phyloP scores from a whole-genome alignment of 2,888 invertebrate species.

The Oscheius sp. region DNA sequence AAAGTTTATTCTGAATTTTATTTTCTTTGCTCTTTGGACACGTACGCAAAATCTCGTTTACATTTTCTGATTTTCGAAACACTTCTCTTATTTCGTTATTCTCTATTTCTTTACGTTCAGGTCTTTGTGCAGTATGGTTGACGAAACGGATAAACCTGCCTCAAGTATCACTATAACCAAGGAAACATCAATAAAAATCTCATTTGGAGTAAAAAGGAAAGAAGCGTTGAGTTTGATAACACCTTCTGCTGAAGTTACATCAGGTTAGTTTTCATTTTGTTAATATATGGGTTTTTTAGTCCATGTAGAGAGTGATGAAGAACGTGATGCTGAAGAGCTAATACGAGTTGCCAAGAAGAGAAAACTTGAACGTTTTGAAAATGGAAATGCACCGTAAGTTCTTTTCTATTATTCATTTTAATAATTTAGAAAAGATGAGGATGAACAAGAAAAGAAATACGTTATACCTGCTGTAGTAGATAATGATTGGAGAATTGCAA shows the following conservation, averaged over 20 bases:
- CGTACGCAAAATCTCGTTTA: too few species aligned
- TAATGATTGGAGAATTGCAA: slow-evolving; percentile 54
- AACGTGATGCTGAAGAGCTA: slow-evolving; percentile 46
- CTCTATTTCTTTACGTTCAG: too few species aligned
- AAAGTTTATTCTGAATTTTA: too few species aligned
- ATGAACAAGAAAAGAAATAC: slow-evolving; percentile 35
- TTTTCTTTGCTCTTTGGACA: too few species aligned
- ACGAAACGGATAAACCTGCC: too few species aligned
- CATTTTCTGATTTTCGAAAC: too few species aligned
- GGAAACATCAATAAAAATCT: slow-evolving; percentile 32
- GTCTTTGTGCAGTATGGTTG: too few species aligned
- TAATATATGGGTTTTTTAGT: slow-evolving; percentile 33
- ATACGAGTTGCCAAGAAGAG: slow-evolving; percentile 44
- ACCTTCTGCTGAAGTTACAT: slow-evolving; percentile 30
- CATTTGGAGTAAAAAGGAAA: slow-evolving; percentile 53
- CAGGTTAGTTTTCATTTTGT: slow-evolving; percentile 30
- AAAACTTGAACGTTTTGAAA: slow-evolving; percentile 53
- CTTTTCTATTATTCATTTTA: neutral
- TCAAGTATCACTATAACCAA: neutral
- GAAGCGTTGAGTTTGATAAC: slow-evolving; percentile 36
- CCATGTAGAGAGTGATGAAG: slow-evolving; percentile 48
- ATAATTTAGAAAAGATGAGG: slow-evolving; percentile 42
- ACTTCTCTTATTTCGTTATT: too few species aligned
- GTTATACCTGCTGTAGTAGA: slow-evolving; percentile 58
- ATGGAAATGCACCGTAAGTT: slow-evolving; percentile 48